These are phyloP conservation scores for Zenarchopterus dispar DNA, from an alignment of 2,797 vertebrate species.

Conservation along the genomic window DNA sequence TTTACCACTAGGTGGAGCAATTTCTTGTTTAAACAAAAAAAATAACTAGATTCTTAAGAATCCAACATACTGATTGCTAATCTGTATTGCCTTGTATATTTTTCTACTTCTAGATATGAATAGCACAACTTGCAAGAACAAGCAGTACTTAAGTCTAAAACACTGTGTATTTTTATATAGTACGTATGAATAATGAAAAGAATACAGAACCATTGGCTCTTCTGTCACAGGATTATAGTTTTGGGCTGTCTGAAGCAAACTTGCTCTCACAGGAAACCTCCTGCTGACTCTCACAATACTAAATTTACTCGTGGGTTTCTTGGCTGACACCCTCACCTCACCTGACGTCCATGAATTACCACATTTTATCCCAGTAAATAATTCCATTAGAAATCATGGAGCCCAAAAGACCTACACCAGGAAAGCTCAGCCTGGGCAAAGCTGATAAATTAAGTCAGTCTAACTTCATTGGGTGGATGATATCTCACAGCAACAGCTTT, in stretches of 20 bases:
- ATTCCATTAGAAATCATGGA: slow-evolving; percentile 16
- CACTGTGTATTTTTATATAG: slow-evolving; percentile 1
- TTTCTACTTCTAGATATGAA: slow-evolving; percentile 19
- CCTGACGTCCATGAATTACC: slow-evolving; percentile 17
- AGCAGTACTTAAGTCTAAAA: not conserved
- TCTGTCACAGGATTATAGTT: slow-evolving; percentile 27
- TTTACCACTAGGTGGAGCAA: slow-evolving; percentile 62
- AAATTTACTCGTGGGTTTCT: slow-evolving; percentile 16
- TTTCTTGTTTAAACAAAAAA: not conserved
- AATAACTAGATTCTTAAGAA: not conserved
- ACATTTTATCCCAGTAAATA: slow-evolving; percentile 3
- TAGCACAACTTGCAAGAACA: not conserved
- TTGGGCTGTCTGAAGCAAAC: slow-evolving; percentile 33
- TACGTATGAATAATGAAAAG: not conserved
- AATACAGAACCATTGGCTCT: slow-evolving; percentile 11
- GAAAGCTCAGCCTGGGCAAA: slow-evolving; percentile 11
- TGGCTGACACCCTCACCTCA: slow-evolving; percentile 10
- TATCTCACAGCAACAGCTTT: not conserved
- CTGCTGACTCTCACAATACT: slow-evolving; percentile 35
- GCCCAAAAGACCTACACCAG: slow-evolving; percentile 23
- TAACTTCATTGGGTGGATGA: slow-evolving; percentile 10
- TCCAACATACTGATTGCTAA: slow-evolving; percentile 9
- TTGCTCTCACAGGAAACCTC: slow-evolving; percentile 50
- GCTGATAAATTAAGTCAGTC: not conserved
- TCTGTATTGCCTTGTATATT: slow-evolving; percentile 9